These are phyloP conservation scores for Nothocercus julius DNA, from an alignment of 2,113 vertebrate species.

Conservation along the genomic window DNA sequence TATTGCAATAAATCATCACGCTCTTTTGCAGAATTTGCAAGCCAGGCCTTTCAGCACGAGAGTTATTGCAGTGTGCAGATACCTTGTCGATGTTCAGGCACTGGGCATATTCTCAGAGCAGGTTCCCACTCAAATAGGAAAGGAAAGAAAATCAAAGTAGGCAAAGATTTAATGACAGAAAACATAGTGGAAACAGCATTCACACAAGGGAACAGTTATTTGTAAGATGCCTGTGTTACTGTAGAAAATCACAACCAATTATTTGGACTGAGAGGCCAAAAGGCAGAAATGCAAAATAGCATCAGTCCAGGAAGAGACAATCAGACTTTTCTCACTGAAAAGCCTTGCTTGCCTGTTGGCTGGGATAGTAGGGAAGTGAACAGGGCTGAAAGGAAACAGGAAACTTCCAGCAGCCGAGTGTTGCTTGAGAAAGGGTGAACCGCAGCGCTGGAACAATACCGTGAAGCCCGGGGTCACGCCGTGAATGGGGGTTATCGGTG, in stretches of 20 bases:
- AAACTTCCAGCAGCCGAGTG: neutral
- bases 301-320: neutral
- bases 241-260: neutral
- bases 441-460: neutral
- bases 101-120: neutral
- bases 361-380: neutral
- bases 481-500: neutral
- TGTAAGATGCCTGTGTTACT: neutral
- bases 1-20: neutral
- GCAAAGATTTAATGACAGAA: neutral
- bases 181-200: neutral
- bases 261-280: neutral
- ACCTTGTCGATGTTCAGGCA: neutral
- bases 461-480: neutral
- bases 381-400: neutral
- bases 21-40: neutral
- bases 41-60: neutral
- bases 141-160: neutral
- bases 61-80: neutral
- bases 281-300: neutral
- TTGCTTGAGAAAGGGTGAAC: neutral
- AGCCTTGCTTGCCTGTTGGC: neutral
- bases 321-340: fast-evolving
- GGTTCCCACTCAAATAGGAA: neutral
- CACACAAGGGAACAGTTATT: neutral